Evolutionary conservation across 2,888 invertebrate species (phyloP), one percentile per base, ranked within the genome.

Genomic region (Lumbricus terrestris): DNA sequence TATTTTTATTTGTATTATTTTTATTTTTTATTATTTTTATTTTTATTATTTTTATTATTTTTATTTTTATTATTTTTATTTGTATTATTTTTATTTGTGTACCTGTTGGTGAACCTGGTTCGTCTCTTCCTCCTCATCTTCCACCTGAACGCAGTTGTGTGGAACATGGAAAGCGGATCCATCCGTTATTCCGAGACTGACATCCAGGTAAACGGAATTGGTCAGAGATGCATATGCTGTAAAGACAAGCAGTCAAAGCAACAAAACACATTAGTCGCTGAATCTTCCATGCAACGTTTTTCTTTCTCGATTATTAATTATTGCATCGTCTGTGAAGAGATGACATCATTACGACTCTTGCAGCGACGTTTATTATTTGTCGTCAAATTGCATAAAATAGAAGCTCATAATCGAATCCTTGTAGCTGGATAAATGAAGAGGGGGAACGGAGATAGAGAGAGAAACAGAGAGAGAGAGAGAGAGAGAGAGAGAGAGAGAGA

Each of bases 181-280:
- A 83, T 92, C 91, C 89, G 90, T 89, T 88, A 92, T 92, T 34
- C 91, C 91, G 29, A 91, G 47, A 13, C 88, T 42, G 33, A 92
- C 91, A 89, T 92, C 92, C 83, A 92, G 88, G 90, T 92, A 92
- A 69, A 91, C 47, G 16, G 92, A 91, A 4, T 91, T 88, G 37
- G 90, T 90, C 88, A 92, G 90, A n/a, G 92, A 92, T 8, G 90
- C 90, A 34, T 89, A 91, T 33, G 42, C 91, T 91, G 90, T 29
- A 89, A 38, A 88, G 88, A 88, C 38, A 38, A 18, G n/a, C 88
- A 34, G 29, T 88, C 29, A 15, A 88, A n/a, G n/a, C 88, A 88
- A 88, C 88, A 34, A n/a, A 38, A 33, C 11, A 35, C 8, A 20
- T 33, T 23, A 85, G n/a, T n/a, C 13, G 2, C 6, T 16, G 16